Conservation (phyloP, 2,888 invertebrate species). For the Brachyopa scutellaris region DNA sequence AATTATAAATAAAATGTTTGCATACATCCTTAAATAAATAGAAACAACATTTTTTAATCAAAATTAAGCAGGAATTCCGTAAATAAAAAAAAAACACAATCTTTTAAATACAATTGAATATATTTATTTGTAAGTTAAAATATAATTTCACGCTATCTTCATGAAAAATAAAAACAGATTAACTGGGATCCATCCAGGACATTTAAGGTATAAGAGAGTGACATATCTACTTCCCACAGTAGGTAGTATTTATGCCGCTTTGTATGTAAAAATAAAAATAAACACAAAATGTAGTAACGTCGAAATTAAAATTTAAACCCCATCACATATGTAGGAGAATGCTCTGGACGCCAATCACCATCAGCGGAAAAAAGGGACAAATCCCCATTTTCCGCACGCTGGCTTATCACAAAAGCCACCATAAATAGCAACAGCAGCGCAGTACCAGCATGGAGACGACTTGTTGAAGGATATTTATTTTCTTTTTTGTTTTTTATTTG, state of each 20-base stretch:
- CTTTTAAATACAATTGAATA: slow-evolving; percentile 51
- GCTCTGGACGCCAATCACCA: slow-evolving; percentile 42
- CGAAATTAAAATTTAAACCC: slow-evolving; percentile 32
- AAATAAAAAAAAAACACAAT: not conserved
- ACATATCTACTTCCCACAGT: slow-evolving; percentile 43
- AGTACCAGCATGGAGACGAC: slow-evolving; percentile 17
- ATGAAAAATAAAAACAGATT: slow-evolving; percentile 78
- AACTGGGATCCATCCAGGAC: slow-evolving; percentile 83
- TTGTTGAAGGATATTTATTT: slow-evolving; percentile 45
- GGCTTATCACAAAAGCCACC: slow-evolving; percentile 61
- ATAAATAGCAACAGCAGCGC: not conserved
- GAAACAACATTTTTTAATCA: slow-evolving; percentile 13
- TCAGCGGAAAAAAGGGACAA: slow-evolving; percentile 13
- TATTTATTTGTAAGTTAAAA: slow-evolving; percentile 70
- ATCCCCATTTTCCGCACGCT: slow-evolving; percentile 50
- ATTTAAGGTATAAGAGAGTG: slow-evolving; percentile 81
- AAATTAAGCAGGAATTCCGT: not conserved
- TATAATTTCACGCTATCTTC: slow-evolving; percentile 77
- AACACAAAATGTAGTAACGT: not conserved
- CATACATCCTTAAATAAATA: no score
- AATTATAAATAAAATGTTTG: no score
- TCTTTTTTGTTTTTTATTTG: slow-evolving; percentile 30
- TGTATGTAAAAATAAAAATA: slow-evolving; percentile 5
- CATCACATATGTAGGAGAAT: slow-evolving; percentile 45
- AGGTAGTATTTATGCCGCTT: slow-evolving; percentile 24